Conservation (phyloP, 2,113 vertebrate genomes). For the Coryphaenoides rupestris region DNA sequence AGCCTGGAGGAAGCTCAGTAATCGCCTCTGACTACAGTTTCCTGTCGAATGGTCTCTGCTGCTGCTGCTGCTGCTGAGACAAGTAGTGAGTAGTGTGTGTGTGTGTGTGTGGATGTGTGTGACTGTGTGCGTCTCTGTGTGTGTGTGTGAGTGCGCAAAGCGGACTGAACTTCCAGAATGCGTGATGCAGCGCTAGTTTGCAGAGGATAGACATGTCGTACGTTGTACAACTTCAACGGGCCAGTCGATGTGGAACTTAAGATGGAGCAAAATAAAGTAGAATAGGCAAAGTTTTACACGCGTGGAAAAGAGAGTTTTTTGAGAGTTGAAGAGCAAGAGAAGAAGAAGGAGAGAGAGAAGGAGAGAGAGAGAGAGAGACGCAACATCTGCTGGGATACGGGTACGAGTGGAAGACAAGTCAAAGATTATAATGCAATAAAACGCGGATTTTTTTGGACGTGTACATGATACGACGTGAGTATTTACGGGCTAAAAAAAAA, state of each 20-base stretch:
- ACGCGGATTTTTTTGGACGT: slow-evolving; percentile 19
- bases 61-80: slow-evolving; percentile 48
- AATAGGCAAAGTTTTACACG: slow-evolving; percentile 14
- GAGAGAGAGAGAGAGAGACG: too few relatives aligned
- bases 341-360: too few relatives aligned
- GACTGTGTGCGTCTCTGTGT: too few relatives aligned
- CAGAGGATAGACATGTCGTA: background rate
- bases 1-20: slow-evolving; percentile 73
- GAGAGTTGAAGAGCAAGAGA: background rate
- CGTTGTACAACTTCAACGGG: slow-evolving; percentile 3
- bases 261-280: slow-evolving; percentile 8
- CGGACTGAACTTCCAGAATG: background rate
- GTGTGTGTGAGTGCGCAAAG: slow-evolving; percentile 21
- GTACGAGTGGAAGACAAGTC: slow-evolving; percentile 27
- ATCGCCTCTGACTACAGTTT: slow-evolving; percentile 73
- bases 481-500: slow-evolving; percentile 16
- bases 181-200: too few relatives aligned
- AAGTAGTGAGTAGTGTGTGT: slow-evolving; percentile 29
- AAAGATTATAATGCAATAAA: slow-evolving; percentile 56
- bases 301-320: slow-evolving; percentile 38
- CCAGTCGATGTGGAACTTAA: background rate
- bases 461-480: slow-evolving; percentile 18
- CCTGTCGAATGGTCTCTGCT: slow-evolving; percentile 71
- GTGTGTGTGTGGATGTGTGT: slow-evolving; percentile 21
- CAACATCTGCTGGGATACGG: slow-evolving; percentile 3